Evolutionary conservation across 23 tunicate species (phyloP), one percentile per base, ranked within the genome.

Genomic region (Aplidium turbinatum): DNA sequence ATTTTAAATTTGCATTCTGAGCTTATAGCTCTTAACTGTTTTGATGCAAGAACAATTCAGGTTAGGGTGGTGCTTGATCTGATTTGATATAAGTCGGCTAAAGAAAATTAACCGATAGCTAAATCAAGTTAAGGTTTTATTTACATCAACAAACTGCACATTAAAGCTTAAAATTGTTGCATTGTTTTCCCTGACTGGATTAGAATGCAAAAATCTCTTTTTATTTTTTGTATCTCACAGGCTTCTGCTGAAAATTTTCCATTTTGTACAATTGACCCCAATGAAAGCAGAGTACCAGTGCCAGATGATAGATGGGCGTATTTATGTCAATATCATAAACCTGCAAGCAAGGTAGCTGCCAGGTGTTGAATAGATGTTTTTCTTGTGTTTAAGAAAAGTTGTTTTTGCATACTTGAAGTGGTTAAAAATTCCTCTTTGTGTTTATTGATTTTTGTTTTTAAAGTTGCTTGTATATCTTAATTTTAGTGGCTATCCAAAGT

Each of bases 251-350:
- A 94, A 67, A 94, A 94, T 47, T 94, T 94, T 75, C 99, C 99
- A n/a, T 94, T 94, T 63, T 94, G 99, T 50, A 94, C 99, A 9
- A 94, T 94, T 78, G 99, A 94, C 73, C 99, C 99, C 0, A 94
- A 94, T 68, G 99, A 94, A 68, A 83, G 90, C 66, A 71, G 99
- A 77, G 99, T 94, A 33, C 89, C 99, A 2, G 99, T 94, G 6
- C 99, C 99, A 19, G 99, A 94, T 87, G 89, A 87, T 50, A 64
- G 99, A 73, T 94, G 94, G 90, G 91, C 82, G 31, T 82, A 53
- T 67, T 54, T 94, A 1, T 87, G 96, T 53, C 55, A 78, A 40
- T 70, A 82, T 78, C 95, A 87, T 74, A 94, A 87, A 54, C 99
- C 99, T 52, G 96, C 95, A 25, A 87, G 91, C 85, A 93, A 93